phyloP scores from a whole-genome alignment of 2,113 vertebrate species.

The Accipiter virgatus region DNA sequence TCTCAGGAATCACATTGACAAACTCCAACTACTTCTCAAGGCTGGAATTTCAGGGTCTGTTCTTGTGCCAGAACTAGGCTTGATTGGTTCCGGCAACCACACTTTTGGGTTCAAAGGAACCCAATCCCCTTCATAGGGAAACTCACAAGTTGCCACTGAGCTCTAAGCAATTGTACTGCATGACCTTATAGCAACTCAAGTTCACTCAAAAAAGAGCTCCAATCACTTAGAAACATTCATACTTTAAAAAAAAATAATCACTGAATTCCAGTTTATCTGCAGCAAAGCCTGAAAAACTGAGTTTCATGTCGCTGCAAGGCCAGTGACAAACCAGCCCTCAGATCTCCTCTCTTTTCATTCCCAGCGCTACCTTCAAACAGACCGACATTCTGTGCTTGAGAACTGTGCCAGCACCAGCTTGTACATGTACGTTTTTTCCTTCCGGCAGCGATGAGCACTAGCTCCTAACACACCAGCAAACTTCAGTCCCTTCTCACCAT shows the following conservation, averaged over 20 bases:
- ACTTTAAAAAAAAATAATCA: background rate
- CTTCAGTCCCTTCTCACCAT: constrained; percentile 84
- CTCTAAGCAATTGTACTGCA: background rate
- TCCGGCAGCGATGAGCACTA: background rate
- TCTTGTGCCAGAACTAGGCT: background rate
- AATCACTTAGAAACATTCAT: background rate
- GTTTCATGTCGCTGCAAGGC: background rate
- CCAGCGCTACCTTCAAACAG: background rate
- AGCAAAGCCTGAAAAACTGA: background rate
- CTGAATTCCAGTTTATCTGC: background rate
- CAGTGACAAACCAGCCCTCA: background rate
- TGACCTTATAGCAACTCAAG: background rate
- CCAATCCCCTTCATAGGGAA: background rate
- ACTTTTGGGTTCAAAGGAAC: background rate
- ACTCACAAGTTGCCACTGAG: background rate
- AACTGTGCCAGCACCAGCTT: background rate
- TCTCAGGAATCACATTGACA: background rate
- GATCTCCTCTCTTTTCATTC: background rate
- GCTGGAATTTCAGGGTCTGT: background rate
- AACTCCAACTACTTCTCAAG: background rate
- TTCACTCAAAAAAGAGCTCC: background rate
- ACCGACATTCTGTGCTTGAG: background rate
- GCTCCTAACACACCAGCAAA: background rate
- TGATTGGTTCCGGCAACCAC: background rate
- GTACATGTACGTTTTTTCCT: background rate